A percentile compares a stretch with the other conserved stretches of the same genome.
These are phyloP conservation scores for Eospalax fontanierii DNA, from an alignment of 2,797 vertebrate genomes.

Conservation along the genomic window DNA sequence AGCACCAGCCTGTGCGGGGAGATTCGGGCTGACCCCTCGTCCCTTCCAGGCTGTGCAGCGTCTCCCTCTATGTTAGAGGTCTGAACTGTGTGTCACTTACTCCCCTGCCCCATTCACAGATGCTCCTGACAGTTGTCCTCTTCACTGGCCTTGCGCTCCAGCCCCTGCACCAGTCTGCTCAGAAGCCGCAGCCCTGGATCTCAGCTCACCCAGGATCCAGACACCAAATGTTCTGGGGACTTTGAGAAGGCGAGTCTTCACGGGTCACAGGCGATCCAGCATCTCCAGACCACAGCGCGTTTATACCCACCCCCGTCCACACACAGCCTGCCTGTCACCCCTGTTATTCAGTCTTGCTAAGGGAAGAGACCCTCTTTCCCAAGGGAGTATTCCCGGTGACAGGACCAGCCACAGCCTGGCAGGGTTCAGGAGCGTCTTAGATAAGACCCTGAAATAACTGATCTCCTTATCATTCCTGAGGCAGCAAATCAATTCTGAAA, in stretches of 20 bases:
- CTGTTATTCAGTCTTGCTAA: rapidly evolving
- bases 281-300: rapidly evolving
- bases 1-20: too few relatives aligned
- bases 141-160: neutral
- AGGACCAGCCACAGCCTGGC: rapidly evolving
- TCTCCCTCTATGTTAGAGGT: too few relatives aligned
- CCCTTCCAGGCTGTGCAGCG: too few relatives aligned
- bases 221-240: rapidly evolving
- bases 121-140: neutral
- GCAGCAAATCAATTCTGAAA: conserved; percentile 79
- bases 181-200: neutral
- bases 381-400: neutral
- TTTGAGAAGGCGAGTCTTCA: rapidly evolving
- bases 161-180: rapidly evolving
- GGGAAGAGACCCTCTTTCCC: neutral
- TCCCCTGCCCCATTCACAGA: rapidly evolving
- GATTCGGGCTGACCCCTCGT: neutral
- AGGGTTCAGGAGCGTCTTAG: conserved; percentile 76
- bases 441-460: conserved; percentile 65
- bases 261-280: neutral
- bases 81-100: neutral
- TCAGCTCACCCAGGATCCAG: neutral
- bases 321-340: too few relatives aligned
- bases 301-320: rapidly evolving
- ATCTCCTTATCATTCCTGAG: conserved; percentile 53